These are phyloP conservation scores for Metaphire vulgaris DNA, from an alignment of 1,140 invertebrate genomes.

Conservation along the genomic window DNA sequence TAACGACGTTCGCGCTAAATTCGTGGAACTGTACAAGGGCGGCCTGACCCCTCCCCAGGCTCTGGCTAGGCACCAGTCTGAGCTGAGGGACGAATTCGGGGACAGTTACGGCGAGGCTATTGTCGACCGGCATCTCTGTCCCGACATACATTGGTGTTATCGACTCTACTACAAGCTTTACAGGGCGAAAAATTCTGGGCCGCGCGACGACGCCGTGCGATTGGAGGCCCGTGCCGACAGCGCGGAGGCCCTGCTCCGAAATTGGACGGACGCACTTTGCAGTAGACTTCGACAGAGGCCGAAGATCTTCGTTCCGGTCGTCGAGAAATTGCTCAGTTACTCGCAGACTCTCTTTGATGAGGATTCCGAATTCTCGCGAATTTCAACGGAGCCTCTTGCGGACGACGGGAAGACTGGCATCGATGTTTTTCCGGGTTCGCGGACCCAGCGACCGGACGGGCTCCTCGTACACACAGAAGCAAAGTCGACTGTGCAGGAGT, in stretches of 20 bases:
- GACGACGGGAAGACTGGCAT: background rate
- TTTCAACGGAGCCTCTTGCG: background rate
- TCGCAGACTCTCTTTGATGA: background rate
- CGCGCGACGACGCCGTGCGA: background rate
- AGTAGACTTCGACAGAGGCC: background rate
- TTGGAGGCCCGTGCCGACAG: background rate
- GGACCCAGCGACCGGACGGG: too few relatives aligned
- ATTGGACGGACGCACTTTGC: background rate
- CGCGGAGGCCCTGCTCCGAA: background rate
- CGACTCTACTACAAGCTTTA: background rate
- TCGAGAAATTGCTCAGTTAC: background rate
- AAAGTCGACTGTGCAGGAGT: too few relatives aligned
- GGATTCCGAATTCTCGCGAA: background rate
- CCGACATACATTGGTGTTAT: constrained; percentile 1
- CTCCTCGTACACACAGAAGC: too few relatives aligned
- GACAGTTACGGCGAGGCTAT: background rate
- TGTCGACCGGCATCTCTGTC: background rate
- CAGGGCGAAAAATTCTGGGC: background rate
- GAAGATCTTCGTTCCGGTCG: background rate
- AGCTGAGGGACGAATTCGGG: background rate
- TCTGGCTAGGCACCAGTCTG: background rate
- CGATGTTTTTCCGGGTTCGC: too few relatives aligned
- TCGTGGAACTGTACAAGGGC: background rate
- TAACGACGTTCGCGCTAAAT: background rate
- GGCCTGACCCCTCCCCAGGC: background rate